Evolutionary conservation across 2,888 invertebrate genomes (phyloP), one percentile per base, ranked within the genome.

Genomic region (Erebia palarica): DNA sequence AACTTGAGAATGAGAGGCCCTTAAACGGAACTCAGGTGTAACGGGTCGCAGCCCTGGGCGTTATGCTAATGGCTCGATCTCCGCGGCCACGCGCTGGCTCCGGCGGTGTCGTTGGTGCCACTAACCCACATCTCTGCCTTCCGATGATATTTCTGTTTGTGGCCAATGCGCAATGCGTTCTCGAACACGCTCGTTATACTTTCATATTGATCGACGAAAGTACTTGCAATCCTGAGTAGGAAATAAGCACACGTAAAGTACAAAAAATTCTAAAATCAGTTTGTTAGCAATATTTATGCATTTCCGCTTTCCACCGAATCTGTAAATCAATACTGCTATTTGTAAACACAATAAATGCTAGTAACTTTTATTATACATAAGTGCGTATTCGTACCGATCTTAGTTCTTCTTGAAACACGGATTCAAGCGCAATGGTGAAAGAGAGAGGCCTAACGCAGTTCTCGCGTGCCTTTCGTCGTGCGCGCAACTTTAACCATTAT

Each of bases 131-230:
- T 92, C 88, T 87, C 85, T 78, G 77, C 76, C 80, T 78, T 80
- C 84, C 86, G 84, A 86, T 88, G 90, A 90, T 90, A 87, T 85
- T 87, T 85, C 88, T 87, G 86, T 85, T 87, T 86, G 87, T 86
- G 88, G 87, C 86, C 88, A 87, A 82, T 84, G 83, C 84, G 86
- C 88, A 87, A 82, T 84, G 83, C 84, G 86, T 85, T 88, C 84
- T 85, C 86, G 86, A 89, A 89, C 85, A 89, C 86, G 86, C 87
- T 89, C 86, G 89, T 88, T 89, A 89, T 88, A 92, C 92, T 92
- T 92, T 92, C 90, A 84, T 86, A 87, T 89, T 82, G 87, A 90
- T 88, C 84, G 86, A 87, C 82, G 90, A 91, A 92, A 90, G 88
- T 89, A 88, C 80, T 79, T 51, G 61, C 57, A 36, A 65, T 68